Percentiles rank a stretch among this genome's conserved stretches.
Evolutionary conservation across 1,140 invertebrate genomes (phyloP).

Genomic region (Aphelinus atriplicis): DNA sequence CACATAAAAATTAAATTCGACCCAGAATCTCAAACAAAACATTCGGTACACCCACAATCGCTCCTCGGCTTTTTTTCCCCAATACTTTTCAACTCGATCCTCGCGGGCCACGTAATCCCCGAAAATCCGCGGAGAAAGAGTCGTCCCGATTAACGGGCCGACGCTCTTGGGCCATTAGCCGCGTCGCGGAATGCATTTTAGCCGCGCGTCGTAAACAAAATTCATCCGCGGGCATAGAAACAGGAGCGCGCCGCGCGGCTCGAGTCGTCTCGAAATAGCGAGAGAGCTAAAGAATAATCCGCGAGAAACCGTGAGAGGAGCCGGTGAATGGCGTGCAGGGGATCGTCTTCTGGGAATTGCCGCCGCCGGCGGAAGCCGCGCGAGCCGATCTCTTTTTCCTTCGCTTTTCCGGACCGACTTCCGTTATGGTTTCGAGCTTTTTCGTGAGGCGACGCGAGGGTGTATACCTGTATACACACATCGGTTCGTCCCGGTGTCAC

Average conservation of each 20-base stretch:
- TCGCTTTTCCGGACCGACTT: background rate
- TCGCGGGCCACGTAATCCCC: no score
- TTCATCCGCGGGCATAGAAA: background rate
- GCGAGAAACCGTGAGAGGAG: background rate
- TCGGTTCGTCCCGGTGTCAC: no score
- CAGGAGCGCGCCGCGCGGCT: no score
- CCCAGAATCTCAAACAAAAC: no score
- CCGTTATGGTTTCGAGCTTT: slow-evolving; percentile 12
- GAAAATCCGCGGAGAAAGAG: no score
- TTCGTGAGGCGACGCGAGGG: background rate
- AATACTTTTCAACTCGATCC: no score
- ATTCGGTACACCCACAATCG: no score
- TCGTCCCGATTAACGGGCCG: no score
- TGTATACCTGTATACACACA: no score
- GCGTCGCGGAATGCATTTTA: slow-evolving; percentile 9
- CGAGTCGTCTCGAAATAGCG: slow-evolving; percentile 12
- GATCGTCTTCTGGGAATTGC: background rate
- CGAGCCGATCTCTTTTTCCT: background rate
- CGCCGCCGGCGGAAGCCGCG: slow-evolving; percentile 1
- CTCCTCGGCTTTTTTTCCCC: no score
- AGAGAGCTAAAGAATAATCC: background rate
- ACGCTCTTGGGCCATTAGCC: no score
- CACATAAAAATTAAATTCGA: no score
- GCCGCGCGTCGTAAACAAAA: slow-evolving; percentile 22
- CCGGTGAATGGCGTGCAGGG: background rate